phyloP scores from a whole-genome alignment of 2,888 invertebrate species.

The Sesia apiformis region DNA sequence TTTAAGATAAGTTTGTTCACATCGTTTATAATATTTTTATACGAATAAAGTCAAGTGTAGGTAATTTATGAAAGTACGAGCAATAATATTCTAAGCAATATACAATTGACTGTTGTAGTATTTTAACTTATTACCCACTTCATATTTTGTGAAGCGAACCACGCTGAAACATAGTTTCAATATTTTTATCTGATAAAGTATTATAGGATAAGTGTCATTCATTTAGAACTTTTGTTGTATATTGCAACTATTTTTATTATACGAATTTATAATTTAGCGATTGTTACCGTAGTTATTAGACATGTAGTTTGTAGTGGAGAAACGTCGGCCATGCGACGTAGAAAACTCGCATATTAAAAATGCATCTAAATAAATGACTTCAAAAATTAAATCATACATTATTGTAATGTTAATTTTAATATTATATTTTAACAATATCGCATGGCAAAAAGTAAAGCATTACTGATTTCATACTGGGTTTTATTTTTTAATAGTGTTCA shows the following conservation, averaged over 20 bases:
- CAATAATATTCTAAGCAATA: slow-evolving; percentile 18
- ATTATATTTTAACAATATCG: neutral
- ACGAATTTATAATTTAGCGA: slow-evolving; percentile 63
- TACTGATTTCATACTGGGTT: slow-evolving; percentile 4
- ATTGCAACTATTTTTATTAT: slow-evolving; percentile 51
- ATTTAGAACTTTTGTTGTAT: slow-evolving; percentile 36
- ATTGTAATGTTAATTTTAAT: neutral
- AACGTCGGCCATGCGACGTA: slow-evolving; percentile 33
- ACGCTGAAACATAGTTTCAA: slow-evolving; percentile 30
- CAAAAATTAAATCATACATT: neutral
- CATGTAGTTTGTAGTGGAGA: slow-evolving; percentile 31
- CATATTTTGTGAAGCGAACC: slow-evolving; percentile 22
- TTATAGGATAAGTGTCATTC: slow-evolving; percentile 47
- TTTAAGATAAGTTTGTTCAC: too few species aligned
- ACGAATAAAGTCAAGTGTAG: slow-evolving; percentile 4
- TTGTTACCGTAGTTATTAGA: slow-evolving; percentile 64
- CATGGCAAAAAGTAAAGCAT: slow-evolving; percentile 9
- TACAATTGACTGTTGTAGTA: slow-evolving; percentile 38
- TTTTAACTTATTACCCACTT: slow-evolving; percentile 17
- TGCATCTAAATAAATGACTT: neutral
- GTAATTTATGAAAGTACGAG: slow-evolving; percentile 18
- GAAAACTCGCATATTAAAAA: neutral
- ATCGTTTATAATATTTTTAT: slow-evolving; percentile 48
- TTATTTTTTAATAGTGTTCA: neutral
- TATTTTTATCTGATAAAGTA: slow-evolving; percentile 36